These are phyloP conservation scores for Drosophila tropicalis DNA, from an alignment of 1,140 invertebrate species.

Conservation along the genomic window DNA sequence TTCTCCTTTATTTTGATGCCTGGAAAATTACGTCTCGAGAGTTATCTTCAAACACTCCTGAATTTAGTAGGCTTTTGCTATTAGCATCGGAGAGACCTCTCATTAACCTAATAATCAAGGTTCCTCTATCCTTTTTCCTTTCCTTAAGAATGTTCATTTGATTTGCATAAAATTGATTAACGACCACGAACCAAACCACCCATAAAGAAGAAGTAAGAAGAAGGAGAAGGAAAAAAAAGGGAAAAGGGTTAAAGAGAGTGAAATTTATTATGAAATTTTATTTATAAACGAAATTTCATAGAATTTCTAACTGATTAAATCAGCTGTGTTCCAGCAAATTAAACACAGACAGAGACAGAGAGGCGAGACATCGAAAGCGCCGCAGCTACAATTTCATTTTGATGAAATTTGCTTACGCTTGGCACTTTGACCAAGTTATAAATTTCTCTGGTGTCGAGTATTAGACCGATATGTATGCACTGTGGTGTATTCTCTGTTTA, in stretches of 20 bases:
- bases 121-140: not conserved
- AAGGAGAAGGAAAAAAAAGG: not conserved
- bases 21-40: not conserved
- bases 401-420: conserved; percentile 11
- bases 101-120: conserved; percentile 12
- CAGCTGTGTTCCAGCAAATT: conserved; percentile 22
- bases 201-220: not conserved
- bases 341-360: conserved; percentile 20
- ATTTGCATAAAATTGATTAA: conserved; percentile 22
- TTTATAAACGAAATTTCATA: conserved; percentile 10
- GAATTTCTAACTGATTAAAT: conserved; percentile 28
- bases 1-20: not conserved
- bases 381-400: conserved; percentile 24
- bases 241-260: conserved; percentile 13
- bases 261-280: conserved; percentile 20
- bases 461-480: not conserved
- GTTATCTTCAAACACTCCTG: not conserved
- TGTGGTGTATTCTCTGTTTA: too few species aligned
- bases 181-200: not conserved
- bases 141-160: conserved; percentile 9
- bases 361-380: conserved; percentile 13
- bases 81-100: not conserved
- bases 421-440: conserved; percentile 22
- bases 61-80: not conserved
- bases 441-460: conserved; percentile 18